Conservation (phyloP, 1,140 invertebrate genomes). For the Chionoecetes opilio region DNA sequence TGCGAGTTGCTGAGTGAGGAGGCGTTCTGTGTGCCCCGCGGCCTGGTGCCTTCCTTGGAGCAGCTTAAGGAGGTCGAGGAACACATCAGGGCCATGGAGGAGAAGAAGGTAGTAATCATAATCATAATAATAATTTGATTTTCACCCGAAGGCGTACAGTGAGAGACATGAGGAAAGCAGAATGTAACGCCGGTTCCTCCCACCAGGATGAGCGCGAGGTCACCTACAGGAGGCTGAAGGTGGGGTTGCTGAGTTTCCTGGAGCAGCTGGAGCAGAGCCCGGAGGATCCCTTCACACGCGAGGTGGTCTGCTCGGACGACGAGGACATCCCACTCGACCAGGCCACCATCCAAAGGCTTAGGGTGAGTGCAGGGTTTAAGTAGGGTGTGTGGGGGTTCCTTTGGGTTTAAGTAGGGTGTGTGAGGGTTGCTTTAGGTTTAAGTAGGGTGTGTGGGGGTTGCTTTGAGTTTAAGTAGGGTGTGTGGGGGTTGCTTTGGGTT, state of each 20-base stretch:
- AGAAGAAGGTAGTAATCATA: slow-evolving; percentile 65
- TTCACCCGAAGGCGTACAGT: too few relatives aligned
- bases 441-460: too few relatives aligned
- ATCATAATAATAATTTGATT: too few relatives aligned
- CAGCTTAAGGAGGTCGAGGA: slow-evolving; percentile 60
- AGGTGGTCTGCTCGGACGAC: slow-evolving; percentile 62
- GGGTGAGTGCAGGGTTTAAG: slow-evolving; percentile 29
- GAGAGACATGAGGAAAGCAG: background rate
- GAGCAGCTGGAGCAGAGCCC: slow-evolving; percentile 68
- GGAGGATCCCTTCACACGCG: slow-evolving; percentile 58
- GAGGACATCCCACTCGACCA: slow-evolving; percentile 63
- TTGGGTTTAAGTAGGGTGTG: background rate
- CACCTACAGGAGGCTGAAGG: slow-evolving; percentile 57
- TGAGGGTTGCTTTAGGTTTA: background rate
- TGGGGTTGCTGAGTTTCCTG: slow-evolving; percentile 60
- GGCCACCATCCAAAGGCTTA: slow-evolving; percentile 62
- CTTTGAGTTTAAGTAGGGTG: too few relatives aligned
- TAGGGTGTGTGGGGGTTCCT: background rate
- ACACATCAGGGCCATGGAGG: slow-evolving; percentile 67
- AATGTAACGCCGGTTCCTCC: background rate
- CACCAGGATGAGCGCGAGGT: slow-evolving; percentile 55
- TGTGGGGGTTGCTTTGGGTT: too few relatives aligned
- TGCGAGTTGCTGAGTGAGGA: slow-evolving; percentile 66
- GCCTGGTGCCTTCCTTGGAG: slow-evolving; percentile 57
- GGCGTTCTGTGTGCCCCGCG: slow-evolving; percentile 54